Conservation (phyloP, 2,113 vertebrate genomes). For the Otolemur garnettii region DNA sequence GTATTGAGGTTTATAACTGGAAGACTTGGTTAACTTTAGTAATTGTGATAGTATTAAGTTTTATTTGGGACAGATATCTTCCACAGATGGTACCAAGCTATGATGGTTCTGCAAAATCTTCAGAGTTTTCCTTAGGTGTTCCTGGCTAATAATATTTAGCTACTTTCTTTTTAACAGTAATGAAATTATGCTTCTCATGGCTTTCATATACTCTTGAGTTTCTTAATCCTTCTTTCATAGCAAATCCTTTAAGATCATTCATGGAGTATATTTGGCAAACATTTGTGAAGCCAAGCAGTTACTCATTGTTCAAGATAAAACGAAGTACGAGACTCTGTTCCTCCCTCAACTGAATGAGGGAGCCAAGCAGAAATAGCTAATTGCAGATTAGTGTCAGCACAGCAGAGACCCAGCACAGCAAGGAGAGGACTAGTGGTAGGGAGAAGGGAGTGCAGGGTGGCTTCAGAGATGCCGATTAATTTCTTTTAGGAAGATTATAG, state of each 20-base stretch:
- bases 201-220: slow-evolving; percentile 15
- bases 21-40: background rate
- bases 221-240: background rate
- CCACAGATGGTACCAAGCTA: background rate
- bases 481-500: background rate
- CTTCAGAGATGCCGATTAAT: background rate
- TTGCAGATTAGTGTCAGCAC: background rate
- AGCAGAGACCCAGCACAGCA: background rate
- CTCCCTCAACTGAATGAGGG: background rate
- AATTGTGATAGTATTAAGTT: background rate
- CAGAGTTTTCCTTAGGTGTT: slow-evolving; percentile 22
- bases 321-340: background rate
- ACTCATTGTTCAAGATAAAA: background rate
- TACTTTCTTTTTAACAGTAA: slow-evolving; percentile 31
- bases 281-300: background rate
- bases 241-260: background rate
- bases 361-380: background rate
- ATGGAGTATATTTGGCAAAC: background rate
- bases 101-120: background rate
- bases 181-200: background rate
- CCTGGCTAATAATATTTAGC: background rate
- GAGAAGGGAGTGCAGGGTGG: too few species aligned
- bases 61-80: slow-evolving; percentile 3
- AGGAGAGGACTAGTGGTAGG: background rate
- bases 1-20: background rate